These are phyloP conservation scores for Rhorus exstirpatorius DNA, from an alignment of 2,888 invertebrate genomes.

Conservation along the genomic window DNA sequence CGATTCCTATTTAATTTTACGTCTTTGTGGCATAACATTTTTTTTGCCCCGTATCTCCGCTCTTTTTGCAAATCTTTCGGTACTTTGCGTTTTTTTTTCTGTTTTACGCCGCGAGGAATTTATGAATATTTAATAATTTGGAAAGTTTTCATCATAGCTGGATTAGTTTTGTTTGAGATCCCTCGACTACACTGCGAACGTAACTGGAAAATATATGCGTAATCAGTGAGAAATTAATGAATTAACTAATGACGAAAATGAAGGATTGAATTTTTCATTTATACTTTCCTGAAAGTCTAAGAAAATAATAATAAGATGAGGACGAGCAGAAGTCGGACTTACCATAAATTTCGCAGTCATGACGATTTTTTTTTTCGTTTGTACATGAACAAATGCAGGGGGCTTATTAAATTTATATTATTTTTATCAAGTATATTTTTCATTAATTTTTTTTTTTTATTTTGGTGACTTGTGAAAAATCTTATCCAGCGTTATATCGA, in stretches of 20 bases:
- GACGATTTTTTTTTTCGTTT: too few relatives aligned
- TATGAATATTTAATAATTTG: slow-evolving; percentile 53
- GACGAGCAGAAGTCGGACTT: too few relatives aligned
- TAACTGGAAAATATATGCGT: background rate
- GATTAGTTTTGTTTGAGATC: slow-evolving; percentile 51
- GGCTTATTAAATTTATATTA: too few relatives aligned
- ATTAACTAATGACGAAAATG: background rate
- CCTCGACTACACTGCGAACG: background rate
- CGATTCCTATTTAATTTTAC: slow-evolving; percentile 30
- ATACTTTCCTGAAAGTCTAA: too few relatives aligned
- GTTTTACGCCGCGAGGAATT: slow-evolving; percentile 4
- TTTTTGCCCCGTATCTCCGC: slow-evolving; percentile 7
- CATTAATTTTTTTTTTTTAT: too few relatives aligned
- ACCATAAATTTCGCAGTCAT: too few relatives aligned
- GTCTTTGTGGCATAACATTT: slow-evolving; percentile 31
- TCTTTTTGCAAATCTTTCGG: slow-evolving; percentile 47
- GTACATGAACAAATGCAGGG: too few relatives aligned
- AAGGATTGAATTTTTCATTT: too few relatives aligned
- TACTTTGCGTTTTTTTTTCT: slow-evolving; percentile 20
- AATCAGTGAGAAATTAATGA: background rate
- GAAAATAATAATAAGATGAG: too few relatives aligned
- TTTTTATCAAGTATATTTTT: too few relatives aligned
- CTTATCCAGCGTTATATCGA: slow-evolving; percentile 41
- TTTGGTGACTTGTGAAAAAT: too few relatives aligned
- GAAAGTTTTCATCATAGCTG: slow-evolving; percentile 52